These are phyloP conservation scores for Zoanthus gigantus DNA, from an alignment of 92 coral and sea anemone genomes.

Conservation along the genomic window DNA sequence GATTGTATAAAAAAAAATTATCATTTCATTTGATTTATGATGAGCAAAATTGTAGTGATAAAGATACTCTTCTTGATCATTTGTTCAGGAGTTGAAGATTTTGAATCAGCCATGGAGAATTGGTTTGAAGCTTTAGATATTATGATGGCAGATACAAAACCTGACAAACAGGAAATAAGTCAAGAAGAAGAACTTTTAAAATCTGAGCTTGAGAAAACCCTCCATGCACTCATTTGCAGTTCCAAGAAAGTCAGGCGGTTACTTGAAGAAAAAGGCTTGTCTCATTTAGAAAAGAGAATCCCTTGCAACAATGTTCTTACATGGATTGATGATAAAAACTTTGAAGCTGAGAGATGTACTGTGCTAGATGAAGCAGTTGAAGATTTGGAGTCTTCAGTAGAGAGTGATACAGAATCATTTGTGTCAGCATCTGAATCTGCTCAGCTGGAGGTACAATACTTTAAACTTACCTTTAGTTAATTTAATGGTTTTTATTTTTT, in stretches of 20 bases:
- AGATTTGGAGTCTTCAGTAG: constrained; percentile 54
- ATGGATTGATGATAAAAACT: constrained; percentile 77
- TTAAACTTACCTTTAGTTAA: too few relatives aligned
- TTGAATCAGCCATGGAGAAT: constrained; percentile 84
- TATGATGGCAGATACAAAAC: constrained; percentile 57
- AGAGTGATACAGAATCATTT: constrained; percentile 79
- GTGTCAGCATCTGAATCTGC: constrained; percentile 93
- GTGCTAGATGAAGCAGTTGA: constrained; percentile 32
- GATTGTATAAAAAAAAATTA: too few relatives aligned
- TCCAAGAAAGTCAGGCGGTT: constrained; percentile 76
- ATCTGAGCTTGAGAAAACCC: constrained; percentile 57
- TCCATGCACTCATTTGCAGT: constrained; percentile 65
- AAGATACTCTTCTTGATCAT: background rate
- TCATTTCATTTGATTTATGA: background rate
- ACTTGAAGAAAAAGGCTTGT: constrained; percentile 67
- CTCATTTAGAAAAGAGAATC: constrained; percentile 38
- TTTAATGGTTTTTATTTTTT: too few relatives aligned
- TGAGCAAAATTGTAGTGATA: too few relatives aligned
- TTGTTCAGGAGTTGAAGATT: constrained; percentile 74
- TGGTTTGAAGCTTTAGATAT: constrained; percentile 79
- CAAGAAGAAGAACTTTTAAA: constrained; percentile 49
- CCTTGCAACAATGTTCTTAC: constrained; percentile 65
- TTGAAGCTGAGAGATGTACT: constrained; percentile 58
- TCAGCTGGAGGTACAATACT: constrained; percentile 74
- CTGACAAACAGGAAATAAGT: constrained; percentile 7